phyloP scores from a whole-genome alignment of 2,113 vertebrate species.

The Saccopteryx bilineata region DNA sequence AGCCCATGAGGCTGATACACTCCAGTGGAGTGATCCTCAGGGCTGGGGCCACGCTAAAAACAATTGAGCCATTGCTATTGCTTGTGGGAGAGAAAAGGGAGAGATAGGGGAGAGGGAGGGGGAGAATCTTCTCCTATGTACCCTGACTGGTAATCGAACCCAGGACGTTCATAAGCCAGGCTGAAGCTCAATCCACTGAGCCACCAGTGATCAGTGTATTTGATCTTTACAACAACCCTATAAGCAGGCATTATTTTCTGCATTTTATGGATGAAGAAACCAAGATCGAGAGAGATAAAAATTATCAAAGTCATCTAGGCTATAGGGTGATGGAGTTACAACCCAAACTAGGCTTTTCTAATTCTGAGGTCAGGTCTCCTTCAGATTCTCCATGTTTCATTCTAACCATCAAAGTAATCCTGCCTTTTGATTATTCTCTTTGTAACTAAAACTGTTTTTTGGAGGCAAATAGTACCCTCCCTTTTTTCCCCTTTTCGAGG shows the following conservation, averaged over 20 bases:
- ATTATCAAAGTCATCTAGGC: slow-evolving; percentile 38
- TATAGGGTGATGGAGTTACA: slow-evolving; percentile 20
- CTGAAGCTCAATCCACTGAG: too few species aligned
- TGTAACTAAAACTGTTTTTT: slow-evolving; percentile 41
- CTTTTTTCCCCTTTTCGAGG: slow-evolving; percentile 42
- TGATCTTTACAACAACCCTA: slow-evolving; percentile 31
- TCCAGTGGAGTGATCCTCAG: too few species aligned
- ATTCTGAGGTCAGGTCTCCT: neutral
- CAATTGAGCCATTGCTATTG: too few species aligned
- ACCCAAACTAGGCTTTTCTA: slow-evolving; percentile 47
- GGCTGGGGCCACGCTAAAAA: too few species aligned
- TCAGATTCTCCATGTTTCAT: neutral
- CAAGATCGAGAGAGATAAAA: slow-evolving; percentile 48
- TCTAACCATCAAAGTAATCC: slow-evolving; percentile 51
- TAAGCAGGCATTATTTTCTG: neutral
- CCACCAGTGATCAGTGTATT: neutral
- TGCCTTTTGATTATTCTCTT: slow-evolving; percentile 64
- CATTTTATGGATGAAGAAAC: slow-evolving; percentile 55
- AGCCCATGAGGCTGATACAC: too few species aligned
- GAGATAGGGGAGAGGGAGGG: too few species aligned
- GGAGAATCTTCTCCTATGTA: too few species aligned
- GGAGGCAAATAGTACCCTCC: neutral
- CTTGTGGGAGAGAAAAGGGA: too few species aligned
- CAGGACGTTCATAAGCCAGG: too few species aligned
- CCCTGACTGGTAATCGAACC: too few species aligned